phyloP scores from a whole-genome alignment of 2,113 vertebrate genomes.

The Passer domesticus region DNA sequence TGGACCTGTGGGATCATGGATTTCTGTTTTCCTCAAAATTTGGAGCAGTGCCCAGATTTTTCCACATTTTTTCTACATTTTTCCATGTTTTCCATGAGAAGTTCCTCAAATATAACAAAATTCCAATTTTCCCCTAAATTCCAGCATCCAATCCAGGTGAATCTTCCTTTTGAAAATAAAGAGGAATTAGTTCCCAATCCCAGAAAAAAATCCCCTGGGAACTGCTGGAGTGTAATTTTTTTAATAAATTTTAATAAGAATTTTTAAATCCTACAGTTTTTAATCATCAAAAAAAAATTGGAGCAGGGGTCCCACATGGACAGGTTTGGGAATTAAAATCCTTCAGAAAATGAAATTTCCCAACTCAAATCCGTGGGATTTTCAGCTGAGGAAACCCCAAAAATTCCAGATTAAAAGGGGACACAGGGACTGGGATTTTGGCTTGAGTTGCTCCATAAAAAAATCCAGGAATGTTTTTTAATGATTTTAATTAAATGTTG shows the following conservation, averaged over 20 bases:
- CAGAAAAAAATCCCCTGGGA: background rate
- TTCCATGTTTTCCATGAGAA: background rate
- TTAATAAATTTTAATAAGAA: background rate
- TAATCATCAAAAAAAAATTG: background rate
- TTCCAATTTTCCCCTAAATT: background rate
- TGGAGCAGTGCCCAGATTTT: background rate
- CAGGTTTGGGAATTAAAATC: background rate
- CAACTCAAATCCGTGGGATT: background rate
- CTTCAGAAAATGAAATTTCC: background rate
- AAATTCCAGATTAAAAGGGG: background rate
- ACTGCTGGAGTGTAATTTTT: background rate
- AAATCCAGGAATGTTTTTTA: background rate
- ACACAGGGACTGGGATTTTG: background rate
- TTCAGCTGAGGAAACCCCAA: background rate
- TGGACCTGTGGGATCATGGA: background rate
- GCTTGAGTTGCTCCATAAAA: background rate
- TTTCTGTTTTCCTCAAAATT: background rate
- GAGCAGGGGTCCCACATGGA: background rate
- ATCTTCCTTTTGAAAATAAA: background rate
- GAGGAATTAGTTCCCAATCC: background rate
- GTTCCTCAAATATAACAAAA: background rate
- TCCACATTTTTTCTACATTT: background rate
- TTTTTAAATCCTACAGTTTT: background rate
- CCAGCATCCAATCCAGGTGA: background rate
- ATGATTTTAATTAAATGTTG: background rate